Percentiles rank a stretch among this genome's conserved stretches.
These are phyloP conservation scores for Caloenas nicobarica DNA, from an alignment of 2,113 vertebrate genomes.

Conservation along the genomic window DNA sequence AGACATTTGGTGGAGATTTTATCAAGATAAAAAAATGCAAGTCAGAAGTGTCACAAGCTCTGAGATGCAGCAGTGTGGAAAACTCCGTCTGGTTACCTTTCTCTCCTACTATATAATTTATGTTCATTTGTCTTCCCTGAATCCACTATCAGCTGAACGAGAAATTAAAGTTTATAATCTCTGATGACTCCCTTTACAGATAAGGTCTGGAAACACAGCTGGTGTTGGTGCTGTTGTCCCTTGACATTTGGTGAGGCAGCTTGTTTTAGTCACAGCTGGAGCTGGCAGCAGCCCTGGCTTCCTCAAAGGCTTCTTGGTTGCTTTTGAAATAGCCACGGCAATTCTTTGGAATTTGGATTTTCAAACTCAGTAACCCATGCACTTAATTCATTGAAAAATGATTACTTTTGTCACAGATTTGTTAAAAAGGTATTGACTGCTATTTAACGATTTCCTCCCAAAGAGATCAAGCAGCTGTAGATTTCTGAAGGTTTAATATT, in stretches of 20 bases:
- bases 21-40: fast-evolving
- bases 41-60: not conserved
- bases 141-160: not conserved
- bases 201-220: not conserved
- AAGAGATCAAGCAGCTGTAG: not conserved
- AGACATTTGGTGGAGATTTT: not conserved
- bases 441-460: not conserved
- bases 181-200: not conserved
- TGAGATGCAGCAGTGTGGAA: not conserved
- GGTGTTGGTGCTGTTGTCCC: not conserved
- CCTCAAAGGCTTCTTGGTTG: not conserved
- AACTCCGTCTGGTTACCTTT: not conserved
- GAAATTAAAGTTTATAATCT: not conserved
- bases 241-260: not conserved
- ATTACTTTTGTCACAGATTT: not conserved
- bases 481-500: not conserved
- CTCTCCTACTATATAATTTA: not conserved
- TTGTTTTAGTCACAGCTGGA: not conserved
- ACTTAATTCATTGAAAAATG: not conserved
- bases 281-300: not conserved
- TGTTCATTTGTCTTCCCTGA: not conserved
- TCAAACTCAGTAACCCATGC: not conserved
- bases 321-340: not conserved
- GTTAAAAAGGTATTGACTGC: not conserved
- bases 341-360: not conserved